Percentiles rank a stretch among this genome's conserved stretches.
Evolutionary conservation across 2,113 vertebrate genomes (phyloP).

Genomic region (Uropsilus gracilis): DNA sequence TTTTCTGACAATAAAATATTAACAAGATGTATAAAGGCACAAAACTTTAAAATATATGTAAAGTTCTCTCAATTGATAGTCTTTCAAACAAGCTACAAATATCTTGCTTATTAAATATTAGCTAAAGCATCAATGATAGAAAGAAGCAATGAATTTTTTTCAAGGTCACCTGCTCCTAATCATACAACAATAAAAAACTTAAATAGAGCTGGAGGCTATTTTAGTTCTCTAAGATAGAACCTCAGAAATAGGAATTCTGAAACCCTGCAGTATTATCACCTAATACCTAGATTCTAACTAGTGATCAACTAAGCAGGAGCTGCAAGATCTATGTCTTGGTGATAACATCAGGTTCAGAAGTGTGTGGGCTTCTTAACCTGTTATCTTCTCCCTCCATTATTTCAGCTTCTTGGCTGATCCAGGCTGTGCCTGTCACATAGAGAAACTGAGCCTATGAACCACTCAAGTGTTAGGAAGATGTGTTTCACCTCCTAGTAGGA

Average conservation of each 20-base stretch:
- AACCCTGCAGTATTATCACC: neutral
- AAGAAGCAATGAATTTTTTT: neutral
- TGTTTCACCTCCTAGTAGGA: too few species aligned
- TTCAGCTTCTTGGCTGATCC: neutral
- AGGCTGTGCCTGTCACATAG: neutral
- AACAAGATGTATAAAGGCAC: neutral
- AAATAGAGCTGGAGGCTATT: neutral
- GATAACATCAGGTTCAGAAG: neutral
- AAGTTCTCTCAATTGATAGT: neutral
- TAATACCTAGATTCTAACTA: neutral
- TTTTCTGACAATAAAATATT: neutral
- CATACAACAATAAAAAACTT: neutral
- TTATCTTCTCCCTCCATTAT: neutral
- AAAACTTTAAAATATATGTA: constrained; percentile 16
- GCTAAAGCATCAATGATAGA: neutral
- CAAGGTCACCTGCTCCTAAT: neutral
- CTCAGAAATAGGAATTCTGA: neutral
- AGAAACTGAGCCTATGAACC: neutral
- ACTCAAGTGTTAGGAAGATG: neutral
- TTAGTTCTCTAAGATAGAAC: neutral
- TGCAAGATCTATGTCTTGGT: neutral
- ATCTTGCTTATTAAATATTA: neutral
- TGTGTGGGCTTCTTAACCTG: neutral
- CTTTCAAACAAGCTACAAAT: neutral
- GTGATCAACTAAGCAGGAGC: neutral